A percentile compares a stretch with the other conserved stretches of the same genome.
These are phyloP conservation scores for Indicator maculatus DNA, from an alignment of 2,113 vertebrate species.

Conservation along the genomic window DNA sequence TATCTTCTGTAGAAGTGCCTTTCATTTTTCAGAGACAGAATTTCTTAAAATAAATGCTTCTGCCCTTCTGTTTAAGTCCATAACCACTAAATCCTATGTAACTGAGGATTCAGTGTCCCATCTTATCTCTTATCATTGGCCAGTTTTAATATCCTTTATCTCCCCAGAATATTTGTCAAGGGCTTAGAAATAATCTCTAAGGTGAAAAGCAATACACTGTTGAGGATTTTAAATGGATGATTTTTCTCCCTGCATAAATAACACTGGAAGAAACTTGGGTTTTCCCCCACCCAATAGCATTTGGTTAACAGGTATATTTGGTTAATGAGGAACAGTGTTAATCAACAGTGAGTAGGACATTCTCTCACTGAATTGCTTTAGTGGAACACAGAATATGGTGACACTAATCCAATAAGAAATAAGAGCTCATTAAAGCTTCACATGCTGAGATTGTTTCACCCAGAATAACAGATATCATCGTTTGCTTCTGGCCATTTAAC, in stretches of 20 bases:
- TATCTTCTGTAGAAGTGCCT: constrained; percentile 25
- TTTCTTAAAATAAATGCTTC: constrained; percentile 38
- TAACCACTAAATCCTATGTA: constrained; percentile 57
- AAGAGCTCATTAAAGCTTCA: not conserved
- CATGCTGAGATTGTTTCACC: not conserved
- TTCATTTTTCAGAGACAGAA: constrained; percentile 28
- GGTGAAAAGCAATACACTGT: not conserved
- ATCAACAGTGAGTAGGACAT: not conserved
- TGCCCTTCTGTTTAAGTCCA: constrained; percentile 55
- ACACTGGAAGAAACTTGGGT: not conserved
- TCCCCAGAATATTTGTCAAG: constrained; percentile 34
- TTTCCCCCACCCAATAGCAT: not conserved
- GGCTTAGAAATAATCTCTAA: constrained; percentile 6
- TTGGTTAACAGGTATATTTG: not conserved
- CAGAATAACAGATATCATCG: not conserved
- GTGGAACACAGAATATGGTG: not conserved
- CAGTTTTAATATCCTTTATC: constrained; percentile 37
- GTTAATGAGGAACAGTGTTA: not conserved
- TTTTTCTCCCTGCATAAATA: not conserved
- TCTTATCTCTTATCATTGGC: constrained; percentile 9
- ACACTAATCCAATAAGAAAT: not conserved
- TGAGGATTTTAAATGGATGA: not conserved
- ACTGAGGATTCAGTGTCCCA: constrained; percentile 38
- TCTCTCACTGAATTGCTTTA: not conserved
- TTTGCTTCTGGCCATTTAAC: not conserved